Percentiles rank a stretch among this genome's conserved stretches.
phyloP scores from a whole-genome alignment of 92 coral and sea anemone genomes.

The Palythoa grandis region DNA sequence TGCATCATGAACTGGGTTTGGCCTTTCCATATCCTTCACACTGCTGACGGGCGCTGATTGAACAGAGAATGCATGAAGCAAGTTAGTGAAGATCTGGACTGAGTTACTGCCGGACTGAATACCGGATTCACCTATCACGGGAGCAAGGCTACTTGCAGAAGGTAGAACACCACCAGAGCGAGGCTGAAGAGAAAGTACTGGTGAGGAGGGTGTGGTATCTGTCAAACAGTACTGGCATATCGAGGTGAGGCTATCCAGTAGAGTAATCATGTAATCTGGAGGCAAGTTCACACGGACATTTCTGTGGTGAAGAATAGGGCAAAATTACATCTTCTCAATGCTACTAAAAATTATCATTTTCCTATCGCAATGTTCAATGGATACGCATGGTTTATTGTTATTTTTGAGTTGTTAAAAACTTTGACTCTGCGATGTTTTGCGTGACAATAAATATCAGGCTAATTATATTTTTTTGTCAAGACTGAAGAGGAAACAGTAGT shows the following conservation, averaged over 20 bases:
- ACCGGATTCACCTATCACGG: slow-evolving; percentile 48
- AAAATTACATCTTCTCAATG: neutral
- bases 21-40: slow-evolving; percentile 73
- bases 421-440: no score
- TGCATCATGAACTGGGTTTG: slow-evolving; percentile 88
- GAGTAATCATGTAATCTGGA: slow-evolving; percentile 87
- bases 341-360: neutral
- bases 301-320: neutral
- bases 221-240: slow-evolving; percentile 93
- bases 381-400: neutral
- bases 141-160: slow-evolving; percentile 46
- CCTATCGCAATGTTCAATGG: neutral
- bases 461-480: no score
- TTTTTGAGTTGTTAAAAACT: neutral
- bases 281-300: slow-evolving; percentile 66
- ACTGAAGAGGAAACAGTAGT: no score
- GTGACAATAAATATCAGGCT: no score
- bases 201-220: slow-evolving; percentile 80
- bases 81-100: slow-evolving; percentile 89
- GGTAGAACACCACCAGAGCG: slow-evolving; percentile 75
- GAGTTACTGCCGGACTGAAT: slow-evolving; percentile 69
- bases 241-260: slow-evolving; percentile 81
- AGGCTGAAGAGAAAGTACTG: slow-evolving; percentile 93
- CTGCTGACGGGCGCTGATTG: slow-evolving; percentile 77
- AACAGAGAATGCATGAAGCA: slow-evolving; percentile 94